phyloP scores from a whole-genome alignment of 2,113 vertebrate species.

The Vidua macroura region DNA sequence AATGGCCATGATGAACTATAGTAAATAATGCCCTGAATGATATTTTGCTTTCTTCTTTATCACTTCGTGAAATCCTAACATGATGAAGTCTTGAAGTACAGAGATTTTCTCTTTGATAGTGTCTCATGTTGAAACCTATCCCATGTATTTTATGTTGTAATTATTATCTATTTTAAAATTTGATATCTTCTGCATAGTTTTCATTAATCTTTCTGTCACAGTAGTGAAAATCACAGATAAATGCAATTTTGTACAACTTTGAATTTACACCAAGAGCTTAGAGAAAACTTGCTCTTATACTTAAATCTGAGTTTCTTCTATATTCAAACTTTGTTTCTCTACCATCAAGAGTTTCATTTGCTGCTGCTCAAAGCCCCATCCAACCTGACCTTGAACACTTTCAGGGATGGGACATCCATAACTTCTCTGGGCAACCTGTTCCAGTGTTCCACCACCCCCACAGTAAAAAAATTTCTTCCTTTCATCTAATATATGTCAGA shows the following conservation, averaged over 20 bases:
- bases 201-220: neutral
- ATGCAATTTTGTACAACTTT: neutral
- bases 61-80: neutral
- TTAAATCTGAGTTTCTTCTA: neutral
- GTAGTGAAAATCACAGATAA: neutral
- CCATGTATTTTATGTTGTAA: neutral
- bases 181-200: neutral
- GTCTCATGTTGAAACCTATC: neutral
- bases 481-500: neutral
- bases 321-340: neutral
- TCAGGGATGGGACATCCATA: neutral
- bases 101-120: neutral
- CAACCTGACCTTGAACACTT: neutral
- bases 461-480: neutral
- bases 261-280: neutral
- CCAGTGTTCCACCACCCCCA: neutral
- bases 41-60: neutral
- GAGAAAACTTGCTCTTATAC: neutral
- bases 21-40: neutral
- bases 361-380: neutral
- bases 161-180: neutral
- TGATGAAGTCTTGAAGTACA: neutral
- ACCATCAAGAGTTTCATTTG: neutral
- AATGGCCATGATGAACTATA: neutral
- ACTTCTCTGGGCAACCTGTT: neutral